These are phyloP conservation scores for Ochropleura plecta DNA, from an alignment of 2,888 invertebrate genomes.

Conservation along the genomic window DNA sequence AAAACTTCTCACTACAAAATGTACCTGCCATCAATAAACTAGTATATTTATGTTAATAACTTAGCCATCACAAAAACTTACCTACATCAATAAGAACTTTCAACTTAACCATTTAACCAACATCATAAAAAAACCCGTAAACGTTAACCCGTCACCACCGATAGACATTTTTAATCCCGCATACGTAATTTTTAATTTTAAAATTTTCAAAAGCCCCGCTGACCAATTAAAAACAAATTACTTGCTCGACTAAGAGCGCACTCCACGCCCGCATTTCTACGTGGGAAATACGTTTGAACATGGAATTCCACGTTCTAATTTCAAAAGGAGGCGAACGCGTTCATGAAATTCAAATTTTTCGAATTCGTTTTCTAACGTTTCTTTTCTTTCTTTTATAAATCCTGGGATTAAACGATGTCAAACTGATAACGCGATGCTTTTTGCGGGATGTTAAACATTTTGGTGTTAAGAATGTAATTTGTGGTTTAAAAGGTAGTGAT, in stretches of 20 bases:
- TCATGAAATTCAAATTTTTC: slow-evolving; percentile 75
- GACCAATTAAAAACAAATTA: slow-evolving; percentile 76
- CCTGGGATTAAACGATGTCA: slow-evolving; percentile 73
- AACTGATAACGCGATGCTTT: slow-evolving; percentile 66
- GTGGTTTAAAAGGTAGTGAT: slow-evolving; percentile 25
- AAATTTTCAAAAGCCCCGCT: slow-evolving; percentile 52
- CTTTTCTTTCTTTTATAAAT: slow-evolving; percentile 66
- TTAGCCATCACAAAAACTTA: background rate
- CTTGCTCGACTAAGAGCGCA: slow-evolving; percentile 61
- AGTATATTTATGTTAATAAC: background rate
- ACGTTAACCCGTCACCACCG: slow-evolving; percentile 39
- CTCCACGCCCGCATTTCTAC: slow-evolving; percentile 60
- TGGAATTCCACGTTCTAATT: slow-evolving; percentile 74
- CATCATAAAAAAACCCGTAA: slow-evolving; percentile 1
- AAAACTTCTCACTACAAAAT: background rate
- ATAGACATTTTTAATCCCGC: slow-evolving; percentile 49
- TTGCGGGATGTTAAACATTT: slow-evolving; percentile 58
- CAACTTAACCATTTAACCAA: slow-evolving; percentile 1
- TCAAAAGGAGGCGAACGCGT: slow-evolving; percentile 69
- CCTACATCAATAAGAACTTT: background rate
- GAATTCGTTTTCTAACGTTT: slow-evolving; percentile 68
- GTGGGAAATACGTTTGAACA: slow-evolving; percentile 63
- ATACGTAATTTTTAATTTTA: slow-evolving; percentile 57
- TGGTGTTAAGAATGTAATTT: slow-evolving; percentile 56
- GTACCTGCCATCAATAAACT: background rate